Evolutionary conservation across 2,113 vertebrate genomes (phyloP), one percentile per base, ranked within the genome.

Genomic region (Anhinga anhinga): DNA sequence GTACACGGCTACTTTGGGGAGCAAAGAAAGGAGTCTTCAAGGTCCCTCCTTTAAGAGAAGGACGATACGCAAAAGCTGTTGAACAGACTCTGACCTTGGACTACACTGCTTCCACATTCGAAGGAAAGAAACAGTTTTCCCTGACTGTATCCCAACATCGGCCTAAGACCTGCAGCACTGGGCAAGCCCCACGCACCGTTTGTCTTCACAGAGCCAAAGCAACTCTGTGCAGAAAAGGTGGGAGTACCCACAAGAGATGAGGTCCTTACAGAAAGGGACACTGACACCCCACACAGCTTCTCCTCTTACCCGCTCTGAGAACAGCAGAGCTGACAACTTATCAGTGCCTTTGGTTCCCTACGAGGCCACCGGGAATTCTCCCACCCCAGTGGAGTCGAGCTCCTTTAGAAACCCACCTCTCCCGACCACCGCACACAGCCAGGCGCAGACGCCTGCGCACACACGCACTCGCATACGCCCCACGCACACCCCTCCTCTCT

Each of bases 311-410:
- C 67, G 84, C 93, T 92, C 92, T 80, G 92, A 96, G 97, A 96
- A 96, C 74, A 50, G 88, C 83, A 96, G 95, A 94, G 91, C 67
- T 88, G 96, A 92, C 95, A 90, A 82, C 73, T 66, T 50, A 89
- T 92, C 94, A 96, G 96, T 95, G 97, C 97, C 98, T 97, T 97
- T 98, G 98, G 97, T 97, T 95, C 92, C 86, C 95, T 94, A 93
- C 4, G 86, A 97, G 93, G 93, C 93, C 94, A 82, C 95, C 12
- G 97, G 97, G 95, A 96, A 92, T 89, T 29, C 47, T 65, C 77
- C 49, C 32, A 19, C 93, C 92, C 91, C 87, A 88, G 90, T 8
- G 90, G 92, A 97, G 93, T 91, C 18, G 95, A 90, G 83, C 65
- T 94, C 77, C 90, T 82, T 70, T 66, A 69, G 88, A 94, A 96